phyloP scores from a whole-genome alignment of 2,888 invertebrate species.

The Hermaeophaga mercurialis region DNA sequence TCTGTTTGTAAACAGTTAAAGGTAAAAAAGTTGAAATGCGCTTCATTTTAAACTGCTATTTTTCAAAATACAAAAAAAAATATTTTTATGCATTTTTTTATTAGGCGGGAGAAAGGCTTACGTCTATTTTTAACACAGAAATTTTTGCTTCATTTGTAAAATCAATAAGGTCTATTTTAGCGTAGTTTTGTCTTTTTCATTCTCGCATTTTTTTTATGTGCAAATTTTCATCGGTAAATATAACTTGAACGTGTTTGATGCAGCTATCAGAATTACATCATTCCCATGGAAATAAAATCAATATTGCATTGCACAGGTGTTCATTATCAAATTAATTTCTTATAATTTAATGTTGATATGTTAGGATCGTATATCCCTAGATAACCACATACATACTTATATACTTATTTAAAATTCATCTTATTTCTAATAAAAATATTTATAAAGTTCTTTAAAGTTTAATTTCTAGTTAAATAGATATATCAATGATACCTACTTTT shows the following conservation, averaged over 20 bases:
- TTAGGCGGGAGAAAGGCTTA: slow-evolving; percentile 53
- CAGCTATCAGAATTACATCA: slow-evolving; percentile 32
- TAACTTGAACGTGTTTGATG: slow-evolving; percentile 13
- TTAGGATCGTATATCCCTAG: no score
- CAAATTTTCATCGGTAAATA: slow-evolving; percentile 20
- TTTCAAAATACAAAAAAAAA: not conserved
- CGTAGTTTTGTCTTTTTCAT: slow-evolving; percentile 30
- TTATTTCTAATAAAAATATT: no score
- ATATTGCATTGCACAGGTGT: slow-evolving; percentile 33
- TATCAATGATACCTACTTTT: not conserved
- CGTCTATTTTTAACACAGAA: slow-evolving; percentile 46
- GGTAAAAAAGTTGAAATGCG: slow-evolving; percentile 22
- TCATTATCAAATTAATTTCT: slow-evolving; percentile 10
- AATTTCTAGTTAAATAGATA: not conserved
- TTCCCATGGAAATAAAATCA: slow-evolving; percentile 30
- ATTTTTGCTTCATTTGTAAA: slow-evolving; percentile 43
- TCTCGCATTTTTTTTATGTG: slow-evolving; percentile 23
- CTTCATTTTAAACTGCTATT: slow-evolving; percentile 5
- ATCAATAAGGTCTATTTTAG: slow-evolving; percentile 45
- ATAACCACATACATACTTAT: no score
- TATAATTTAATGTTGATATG: no score
- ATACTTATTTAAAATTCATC: no score
- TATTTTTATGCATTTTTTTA: slow-evolving; percentile 41
- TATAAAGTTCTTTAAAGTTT: no score
- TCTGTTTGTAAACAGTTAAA: slow-evolving; percentile 43